Conservation (phyloP, 1,140 invertebrate genomes). For the Drosophila persimilis region DNA sequence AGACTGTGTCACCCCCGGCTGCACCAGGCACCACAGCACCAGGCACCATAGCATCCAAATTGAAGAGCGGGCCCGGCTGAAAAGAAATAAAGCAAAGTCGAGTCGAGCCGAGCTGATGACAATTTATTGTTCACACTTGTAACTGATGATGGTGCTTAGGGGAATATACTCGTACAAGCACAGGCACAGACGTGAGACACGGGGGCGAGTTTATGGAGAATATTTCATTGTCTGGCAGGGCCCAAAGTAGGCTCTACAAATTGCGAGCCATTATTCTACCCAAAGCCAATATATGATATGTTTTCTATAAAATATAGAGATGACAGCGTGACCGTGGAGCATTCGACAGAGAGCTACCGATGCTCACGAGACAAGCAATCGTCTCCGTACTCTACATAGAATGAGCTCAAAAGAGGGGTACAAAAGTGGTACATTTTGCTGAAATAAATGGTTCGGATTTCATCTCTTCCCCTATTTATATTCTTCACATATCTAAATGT, state of each 20-base stretch:
- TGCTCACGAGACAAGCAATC: no score
- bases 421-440: background rate
- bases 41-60: conserved; percentile 62
- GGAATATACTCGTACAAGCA: conserved; percentile 31
- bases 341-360: background rate
- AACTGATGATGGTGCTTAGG: conserved; percentile 77
- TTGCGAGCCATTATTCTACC: conserved; percentile 72
- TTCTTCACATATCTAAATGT: conserved; percentile 17
- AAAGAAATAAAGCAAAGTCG: conserved; percentile 70
- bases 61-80: conserved; percentile 58
- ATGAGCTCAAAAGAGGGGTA: background rate
- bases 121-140: conserved; percentile 82
- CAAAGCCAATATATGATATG: conserved; percentile 72
- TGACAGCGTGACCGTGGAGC: background rate
- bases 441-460: conserved; percentile 4
- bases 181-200: conserved; percentile 19
- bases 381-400: no score
- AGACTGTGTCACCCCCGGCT: conserved; percentile 34
- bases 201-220: conserved; percentile 52
- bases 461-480: conserved; percentile 38
- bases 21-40: background rate
- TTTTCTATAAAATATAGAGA: conserved; percentile 28
- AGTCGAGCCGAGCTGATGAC: conserved; percentile 71
- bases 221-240: conserved; percentile 72
- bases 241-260: conserved; percentile 66